Conservation (phyloP, 2,888 invertebrate species). For the Galerucella pusilla region DNA sequence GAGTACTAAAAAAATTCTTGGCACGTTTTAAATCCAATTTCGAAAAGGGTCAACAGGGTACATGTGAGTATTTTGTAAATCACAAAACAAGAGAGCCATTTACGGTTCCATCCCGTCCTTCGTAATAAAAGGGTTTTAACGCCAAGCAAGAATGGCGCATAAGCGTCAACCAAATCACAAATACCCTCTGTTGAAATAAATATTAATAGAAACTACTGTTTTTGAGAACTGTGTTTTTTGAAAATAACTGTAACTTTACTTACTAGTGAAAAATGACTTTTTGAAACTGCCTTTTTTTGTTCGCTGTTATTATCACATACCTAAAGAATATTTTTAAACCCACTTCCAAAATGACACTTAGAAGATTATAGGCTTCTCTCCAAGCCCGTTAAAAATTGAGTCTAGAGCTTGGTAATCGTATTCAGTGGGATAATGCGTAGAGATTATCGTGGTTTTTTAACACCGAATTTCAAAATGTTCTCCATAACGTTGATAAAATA, state of each 20-base stretch:
- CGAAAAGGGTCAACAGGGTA: slow-evolving; percentile 10
- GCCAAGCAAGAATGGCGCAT: not conserved
- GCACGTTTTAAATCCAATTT: slow-evolving; percentile 17
- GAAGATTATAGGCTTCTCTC: not conserved
- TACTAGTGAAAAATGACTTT: too few species aligned
- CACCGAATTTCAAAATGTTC: not conserved
- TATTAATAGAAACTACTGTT: not conserved
- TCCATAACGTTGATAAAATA: not conserved
- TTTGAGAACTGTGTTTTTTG: too few species aligned
- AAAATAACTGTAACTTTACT: too few species aligned
- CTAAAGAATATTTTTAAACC: not conserved
- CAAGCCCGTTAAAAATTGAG: too few species aligned
- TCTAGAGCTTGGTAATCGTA: not conserved
- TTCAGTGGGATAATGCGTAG: not conserved
- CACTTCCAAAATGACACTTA: not conserved
- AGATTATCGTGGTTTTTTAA: not conserved
- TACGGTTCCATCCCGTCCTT: slow-evolving; percentile 11
- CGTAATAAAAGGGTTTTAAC: not conserved
- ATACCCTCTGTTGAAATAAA: not conserved
- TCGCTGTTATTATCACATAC: not conserved
- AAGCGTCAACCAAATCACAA: not conserved
- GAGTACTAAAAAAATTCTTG: not conserved
- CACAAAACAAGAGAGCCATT: slow-evolving; percentile 18
- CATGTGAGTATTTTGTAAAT: slow-evolving; percentile 12
- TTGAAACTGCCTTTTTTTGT: too few species aligned